Conservation (phyloP, 1,140 invertebrate genomes). For the Penaeus chinensis region DNA sequence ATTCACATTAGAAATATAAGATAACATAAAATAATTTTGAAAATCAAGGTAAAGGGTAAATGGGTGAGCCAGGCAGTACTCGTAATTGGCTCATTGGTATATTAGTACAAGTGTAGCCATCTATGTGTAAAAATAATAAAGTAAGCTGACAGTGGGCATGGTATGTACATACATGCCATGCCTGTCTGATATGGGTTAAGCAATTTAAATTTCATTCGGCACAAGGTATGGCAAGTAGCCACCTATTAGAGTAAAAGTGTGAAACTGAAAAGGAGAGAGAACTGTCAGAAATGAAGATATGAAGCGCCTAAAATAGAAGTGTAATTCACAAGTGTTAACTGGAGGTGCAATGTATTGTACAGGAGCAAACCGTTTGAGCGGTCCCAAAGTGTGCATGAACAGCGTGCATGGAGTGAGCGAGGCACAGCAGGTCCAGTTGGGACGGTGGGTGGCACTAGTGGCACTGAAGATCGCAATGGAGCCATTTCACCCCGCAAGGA, state of each 20-base stretch:
- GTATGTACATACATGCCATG: too few species aligned
- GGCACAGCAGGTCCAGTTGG: constrained; percentile 66
- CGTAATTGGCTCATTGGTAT: too few species aligned
- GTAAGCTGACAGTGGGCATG: too few species aligned
- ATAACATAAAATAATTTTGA: too few species aligned
- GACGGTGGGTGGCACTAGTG: constrained; percentile 63
- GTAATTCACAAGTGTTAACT: neutral
- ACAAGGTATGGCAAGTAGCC: neutral
- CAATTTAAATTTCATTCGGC: too few species aligned
- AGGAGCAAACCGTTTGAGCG: constrained; percentile 61
- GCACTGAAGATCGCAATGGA: constrained; percentile 64
- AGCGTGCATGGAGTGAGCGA: constrained; percentile 69
- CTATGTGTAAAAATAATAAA: too few species aligned
- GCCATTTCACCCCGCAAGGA: constrained; percentile 64
- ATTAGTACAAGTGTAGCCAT: too few species aligned
- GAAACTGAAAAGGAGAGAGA: neutral
- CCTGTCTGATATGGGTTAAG: too few species aligned
- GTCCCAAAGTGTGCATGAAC: constrained; percentile 58
- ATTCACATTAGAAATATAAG: too few species aligned
- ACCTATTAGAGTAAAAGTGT: neutral
- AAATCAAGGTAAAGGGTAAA: too few species aligned
- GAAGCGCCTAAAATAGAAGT: too few species aligned
- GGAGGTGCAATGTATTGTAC: neutral
- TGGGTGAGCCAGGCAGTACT: too few species aligned
- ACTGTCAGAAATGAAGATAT: neutral